Evolutionary conservation across 2,797 vertebrate genomes (phyloP).

Genomic region (Telmatherina bonti): DNA sequence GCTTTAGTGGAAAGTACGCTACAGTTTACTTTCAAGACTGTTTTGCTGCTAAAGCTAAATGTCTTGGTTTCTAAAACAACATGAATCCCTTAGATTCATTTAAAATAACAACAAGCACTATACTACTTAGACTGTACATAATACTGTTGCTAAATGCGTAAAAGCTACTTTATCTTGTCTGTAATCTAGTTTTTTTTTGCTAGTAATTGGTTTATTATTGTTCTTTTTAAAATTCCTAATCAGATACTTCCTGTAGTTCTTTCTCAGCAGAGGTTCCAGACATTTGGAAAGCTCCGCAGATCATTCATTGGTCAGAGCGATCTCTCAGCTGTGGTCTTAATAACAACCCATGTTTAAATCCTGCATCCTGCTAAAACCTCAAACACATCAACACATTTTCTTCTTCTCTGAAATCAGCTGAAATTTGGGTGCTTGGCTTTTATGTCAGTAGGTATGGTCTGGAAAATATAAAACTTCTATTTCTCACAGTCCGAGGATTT

Average conservation of each 20-base stretch:
- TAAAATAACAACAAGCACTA: neutral
- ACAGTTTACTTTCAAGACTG: too few species aligned
- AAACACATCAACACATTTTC: neutral
- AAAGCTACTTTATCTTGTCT: neutral
- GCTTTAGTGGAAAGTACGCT: too few species aligned
- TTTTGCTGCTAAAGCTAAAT: neutral
- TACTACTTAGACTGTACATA: neutral
- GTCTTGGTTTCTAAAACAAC: too few species aligned
- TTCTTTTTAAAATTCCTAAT: neutral
- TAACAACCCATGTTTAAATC: neutral
- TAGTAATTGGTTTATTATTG: too few species aligned
- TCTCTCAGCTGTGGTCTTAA: neutral
- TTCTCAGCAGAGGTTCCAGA: neutral
- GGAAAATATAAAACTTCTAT: neutral
- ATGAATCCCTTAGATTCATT: neutral
- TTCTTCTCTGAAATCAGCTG: neutral
- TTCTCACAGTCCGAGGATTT: neutral
- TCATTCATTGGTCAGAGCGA: neutral
- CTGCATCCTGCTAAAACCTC: neutral
- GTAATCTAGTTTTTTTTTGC: neutral
- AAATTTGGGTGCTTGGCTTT: neutral
- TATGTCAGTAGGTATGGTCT: neutral
- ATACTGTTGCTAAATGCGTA: too few species aligned
- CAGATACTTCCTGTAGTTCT: neutral
- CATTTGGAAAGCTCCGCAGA: neutral